Base-by-base conservation (phyloP, 1,140 invertebrate species). In the Gonatopus flavifemur region DNA sequence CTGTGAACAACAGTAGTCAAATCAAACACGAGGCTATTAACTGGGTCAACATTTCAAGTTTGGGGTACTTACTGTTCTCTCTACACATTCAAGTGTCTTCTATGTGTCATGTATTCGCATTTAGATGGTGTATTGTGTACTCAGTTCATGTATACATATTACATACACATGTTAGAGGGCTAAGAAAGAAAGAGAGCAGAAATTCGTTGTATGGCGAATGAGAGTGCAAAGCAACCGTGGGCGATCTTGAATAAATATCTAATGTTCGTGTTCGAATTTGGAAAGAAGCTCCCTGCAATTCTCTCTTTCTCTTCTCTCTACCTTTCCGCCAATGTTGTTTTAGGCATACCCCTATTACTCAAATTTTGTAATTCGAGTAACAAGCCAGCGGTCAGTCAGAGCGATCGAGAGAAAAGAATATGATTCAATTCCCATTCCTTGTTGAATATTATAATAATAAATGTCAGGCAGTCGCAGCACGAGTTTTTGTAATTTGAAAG, bases 11-110 rank as follows among this genome's bases (percentile, higher is more conserved):
- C 66, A 71, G 69, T 68, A 71, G 67, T 71, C 69, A 70, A 71
- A 71, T 70, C 67, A 71, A 71, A 71, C 66, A 71, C 35, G 52
- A 52, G 46, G 69, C 69, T 71, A 71, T 71, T 71, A 71, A 71
- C 69, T 69, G 55, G 62, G 64, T 69, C 66, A 71, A 71, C 69
- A 71, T 59, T 61, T 56, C 38, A 50, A 49, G 64, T 52, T 55
- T 54, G 38, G 49, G 50, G 53, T 31, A 66, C 63, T 66, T 67
- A 67, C 52, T 52, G 54, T n/a, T n/a, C n/a, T n/a, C n/a, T n/a
- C n/a, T n/a, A n/a, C 35, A 38, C 16, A 37, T 18, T 15, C 28
- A 21, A 19, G 9, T 20, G 12, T 45, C n/a, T n/a, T n/a, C n/a
- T 40, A 40, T 42, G 49, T 38, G 49, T 49, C 32, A 24, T 13